A percentile compares a stretch with the other conserved stretches of the same genome.
phyloP scores from a whole-genome alignment of 2,113 vertebrate genomes.

The Falcunculus frontatus region DNA sequence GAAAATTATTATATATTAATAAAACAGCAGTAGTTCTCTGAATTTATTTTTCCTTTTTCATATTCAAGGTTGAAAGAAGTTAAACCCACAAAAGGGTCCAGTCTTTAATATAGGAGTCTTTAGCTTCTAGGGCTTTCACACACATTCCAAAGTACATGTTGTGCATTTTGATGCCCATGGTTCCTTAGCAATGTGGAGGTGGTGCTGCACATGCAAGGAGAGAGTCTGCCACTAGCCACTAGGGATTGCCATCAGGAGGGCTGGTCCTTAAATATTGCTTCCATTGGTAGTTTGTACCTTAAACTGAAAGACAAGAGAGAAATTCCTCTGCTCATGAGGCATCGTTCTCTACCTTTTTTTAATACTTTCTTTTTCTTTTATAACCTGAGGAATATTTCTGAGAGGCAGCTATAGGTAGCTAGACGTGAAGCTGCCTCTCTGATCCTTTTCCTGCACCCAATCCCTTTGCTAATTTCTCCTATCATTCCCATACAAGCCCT shows the following conservation, averaged over 20 bases:
- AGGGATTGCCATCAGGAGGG: not conserved
- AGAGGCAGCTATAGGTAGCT: not conserved
- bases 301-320: not conserved
- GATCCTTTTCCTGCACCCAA: not conserved
- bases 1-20: not conserved
- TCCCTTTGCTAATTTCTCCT: not conserved
- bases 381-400: not conserved
- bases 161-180: not conserved
- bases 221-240: not conserved
- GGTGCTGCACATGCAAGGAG: rapidly evolving
- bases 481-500: rapidly evolving
- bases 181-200: not conserved
- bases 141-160: not conserved
- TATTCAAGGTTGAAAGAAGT: not conserved
- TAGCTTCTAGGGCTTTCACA: not conserved
- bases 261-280: not conserved
- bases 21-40: not conserved
- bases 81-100: rapidly evolving
- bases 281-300: not conserved
- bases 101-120: not conserved
- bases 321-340: not conserved
- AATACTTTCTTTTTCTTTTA: not conserved
- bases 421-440: not conserved
- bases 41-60: not conserved
- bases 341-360: rapidly evolving